These are phyloP conservation scores for Axea sp. DNA, from an alignment of 2,888 invertebrate genomes.

Conservation along the genomic window DNA sequence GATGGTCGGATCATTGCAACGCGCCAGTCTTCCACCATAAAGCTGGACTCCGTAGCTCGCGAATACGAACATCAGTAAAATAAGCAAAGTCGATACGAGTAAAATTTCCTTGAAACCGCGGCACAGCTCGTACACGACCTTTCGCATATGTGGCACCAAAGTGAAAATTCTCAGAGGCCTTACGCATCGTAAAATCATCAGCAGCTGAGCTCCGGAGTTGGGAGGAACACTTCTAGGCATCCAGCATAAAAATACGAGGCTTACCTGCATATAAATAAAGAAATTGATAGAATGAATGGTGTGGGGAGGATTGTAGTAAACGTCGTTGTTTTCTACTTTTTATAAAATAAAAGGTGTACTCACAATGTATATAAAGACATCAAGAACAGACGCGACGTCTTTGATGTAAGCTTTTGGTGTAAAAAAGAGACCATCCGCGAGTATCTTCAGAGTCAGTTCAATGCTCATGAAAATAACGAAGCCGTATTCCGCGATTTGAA, in stretches of 20 bases:
- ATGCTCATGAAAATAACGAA: slow-evolving; percentile 99
- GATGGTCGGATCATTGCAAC: slow-evolving; percentile 97
- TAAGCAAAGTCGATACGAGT: slow-evolving; percentile 96
- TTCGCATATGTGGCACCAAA: slow-evolving; percentile 98
- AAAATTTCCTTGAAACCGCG: slow-evolving; percentile 99
- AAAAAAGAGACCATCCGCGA: slow-evolving; percentile 98
- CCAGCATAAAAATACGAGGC: slow-evolving; percentile 97
- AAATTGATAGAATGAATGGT: too few relatives aligned
- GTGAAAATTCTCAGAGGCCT: slow-evolving; percentile 98
- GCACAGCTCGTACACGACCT: slow-evolving; percentile 98
- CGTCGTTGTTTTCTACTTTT: too few relatives aligned
- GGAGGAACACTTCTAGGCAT: slow-evolving; percentile 96
- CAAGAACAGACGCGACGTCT: slow-evolving; percentile 97
- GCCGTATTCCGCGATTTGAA: slow-evolving; percentile 97
- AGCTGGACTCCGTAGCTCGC: slow-evolving; percentile 99
- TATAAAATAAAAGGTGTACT: too few relatives aligned
- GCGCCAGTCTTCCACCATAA: slow-evolving; percentile 96
- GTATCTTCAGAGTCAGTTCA: slow-evolving; percentile 95
- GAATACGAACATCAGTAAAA: slow-evolving; percentile 99
- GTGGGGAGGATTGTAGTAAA: too few relatives aligned
- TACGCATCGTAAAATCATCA: slow-evolving; percentile 98
- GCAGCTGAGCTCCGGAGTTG: slow-evolving; percentile 94
- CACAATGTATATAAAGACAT: slow-evolving; percentile 98
- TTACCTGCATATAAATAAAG: slow-evolving; percentile 83
- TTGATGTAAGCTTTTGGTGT: slow-evolving; percentile 99